phyloP scores from a whole-genome alignment of 37 sponge, comb jelly and placozoan species.

The Aphrocallistes beatrix region DNA sequence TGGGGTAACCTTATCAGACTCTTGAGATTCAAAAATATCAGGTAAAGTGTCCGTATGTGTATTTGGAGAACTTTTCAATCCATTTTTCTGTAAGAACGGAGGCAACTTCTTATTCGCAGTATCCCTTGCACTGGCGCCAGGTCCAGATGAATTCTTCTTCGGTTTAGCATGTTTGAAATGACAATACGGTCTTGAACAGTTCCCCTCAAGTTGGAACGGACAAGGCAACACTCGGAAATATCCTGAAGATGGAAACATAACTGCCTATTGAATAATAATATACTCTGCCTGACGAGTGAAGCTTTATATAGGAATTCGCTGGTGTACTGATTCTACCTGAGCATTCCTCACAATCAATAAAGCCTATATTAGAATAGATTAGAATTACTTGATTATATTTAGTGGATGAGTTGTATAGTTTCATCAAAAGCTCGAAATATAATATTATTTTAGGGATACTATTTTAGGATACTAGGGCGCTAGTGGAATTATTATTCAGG shows the following conservation, averaged over 20 bases:
- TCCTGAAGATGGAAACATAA: conserved; percentile 74
- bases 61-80: not conserved
- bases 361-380: too few species aligned
- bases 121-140: not conserved
- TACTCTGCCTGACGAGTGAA: too few species aligned
- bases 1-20: not conserved
- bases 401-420: too few species aligned
- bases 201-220: conserved; percentile 60
- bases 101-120: not conserved
- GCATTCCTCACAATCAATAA: too few species aligned
- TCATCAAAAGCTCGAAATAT: too few species aligned
- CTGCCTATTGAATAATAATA: not conserved
- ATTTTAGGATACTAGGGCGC: too few species aligned
- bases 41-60: not conserved
- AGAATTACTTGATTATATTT: too few species aligned
- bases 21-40: not conserved
- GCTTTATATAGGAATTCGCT: too few species aligned
- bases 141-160: not conserved
- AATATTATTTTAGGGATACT: too few species aligned
- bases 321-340: too few species aligned
- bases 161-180: conserved; percentile 63
- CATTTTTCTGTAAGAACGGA: not conserved
- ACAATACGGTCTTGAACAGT: conserved; percentile 66
- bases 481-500: too few species aligned
- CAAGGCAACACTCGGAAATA: conserved; percentile 63